phyloP scores from a whole-genome alignment of 2,888 invertebrate species.

The Deroplatys truncata region DNA sequence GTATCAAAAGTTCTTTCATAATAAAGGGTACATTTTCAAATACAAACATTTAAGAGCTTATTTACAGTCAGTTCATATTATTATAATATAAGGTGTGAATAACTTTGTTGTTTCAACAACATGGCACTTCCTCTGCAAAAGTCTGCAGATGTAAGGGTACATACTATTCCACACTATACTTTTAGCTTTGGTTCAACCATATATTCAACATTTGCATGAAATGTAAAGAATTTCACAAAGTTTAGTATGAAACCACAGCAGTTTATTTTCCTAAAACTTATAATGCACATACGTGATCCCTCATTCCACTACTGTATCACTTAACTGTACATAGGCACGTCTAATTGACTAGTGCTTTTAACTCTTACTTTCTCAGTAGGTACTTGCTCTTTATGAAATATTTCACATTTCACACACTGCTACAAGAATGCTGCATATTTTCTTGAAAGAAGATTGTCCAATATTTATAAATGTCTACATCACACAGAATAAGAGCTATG shows the following conservation, averaged over 20 bases:
- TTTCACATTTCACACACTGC: neutral
- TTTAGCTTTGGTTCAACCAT: neutral
- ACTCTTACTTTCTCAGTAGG: neutral
- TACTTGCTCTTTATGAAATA: neutral
- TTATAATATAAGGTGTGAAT: neutral
- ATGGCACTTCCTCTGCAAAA: constrained; percentile 8
- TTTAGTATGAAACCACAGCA: neutral
- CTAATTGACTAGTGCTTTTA: neutral
- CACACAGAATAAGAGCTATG: neutral
- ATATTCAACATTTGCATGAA: neutral
- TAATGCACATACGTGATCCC: neutral
- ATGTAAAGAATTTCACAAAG: neutral
- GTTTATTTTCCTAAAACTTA: neutral
- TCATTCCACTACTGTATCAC: neutral
- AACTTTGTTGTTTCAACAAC: neutral
- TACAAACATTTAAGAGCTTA: neutral
- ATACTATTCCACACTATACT: neutral
- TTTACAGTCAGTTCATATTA: neutral
- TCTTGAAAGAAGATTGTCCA: no score
- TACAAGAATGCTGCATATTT: neutral
- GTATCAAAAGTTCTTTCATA: neutral
- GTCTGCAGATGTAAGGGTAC: neutral
- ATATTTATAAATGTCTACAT: neutral
- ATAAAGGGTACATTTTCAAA: neutral
- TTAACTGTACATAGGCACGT: neutral